Evolutionary conservation across 2,797 vertebrate genomes (phyloP).

Genomic region (Anomalospiza imberbis): DNA sequence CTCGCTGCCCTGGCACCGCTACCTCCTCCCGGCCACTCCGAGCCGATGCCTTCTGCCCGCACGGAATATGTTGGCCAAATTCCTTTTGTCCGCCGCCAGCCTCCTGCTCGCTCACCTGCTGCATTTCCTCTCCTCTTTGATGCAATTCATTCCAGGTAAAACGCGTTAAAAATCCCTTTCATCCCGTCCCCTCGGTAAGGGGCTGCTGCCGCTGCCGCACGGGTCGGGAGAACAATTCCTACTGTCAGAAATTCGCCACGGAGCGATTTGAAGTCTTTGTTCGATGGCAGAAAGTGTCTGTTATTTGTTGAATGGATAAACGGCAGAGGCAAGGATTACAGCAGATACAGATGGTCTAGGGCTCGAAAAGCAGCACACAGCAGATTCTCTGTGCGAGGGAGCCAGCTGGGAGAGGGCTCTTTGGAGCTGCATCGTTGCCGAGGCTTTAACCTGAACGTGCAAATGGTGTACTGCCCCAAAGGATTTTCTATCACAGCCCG

Average conservation of each 20-base stretch:
- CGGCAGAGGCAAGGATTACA: background rate
- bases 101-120: constrained; percentile 16
- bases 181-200: background rate
- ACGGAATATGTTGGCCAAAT: constrained; percentile 16
- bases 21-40: background rate
- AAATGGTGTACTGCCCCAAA: background rate
- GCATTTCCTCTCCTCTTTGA: constrained; percentile 15
- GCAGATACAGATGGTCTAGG: background rate
- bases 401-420: background rate
- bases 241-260: background rate
- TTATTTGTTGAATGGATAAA: background rate
- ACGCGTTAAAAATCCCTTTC: background rate
- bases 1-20: background rate
- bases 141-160: constrained; percentile 61
- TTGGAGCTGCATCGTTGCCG: background rate
- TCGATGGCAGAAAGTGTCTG: background rate
- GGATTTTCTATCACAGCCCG: background rate
- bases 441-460: background rate
- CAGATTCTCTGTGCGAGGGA: background rate
- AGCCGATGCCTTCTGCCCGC: background rate
- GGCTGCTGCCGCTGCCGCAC: background rate
- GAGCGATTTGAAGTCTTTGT: background rate
- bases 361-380: background rate
- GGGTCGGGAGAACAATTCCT: background rate
- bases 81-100: background rate